Evolutionary conservation across 2,888 invertebrate species (phyloP).

Genomic region (Steinernema carpocapsae): DNA sequence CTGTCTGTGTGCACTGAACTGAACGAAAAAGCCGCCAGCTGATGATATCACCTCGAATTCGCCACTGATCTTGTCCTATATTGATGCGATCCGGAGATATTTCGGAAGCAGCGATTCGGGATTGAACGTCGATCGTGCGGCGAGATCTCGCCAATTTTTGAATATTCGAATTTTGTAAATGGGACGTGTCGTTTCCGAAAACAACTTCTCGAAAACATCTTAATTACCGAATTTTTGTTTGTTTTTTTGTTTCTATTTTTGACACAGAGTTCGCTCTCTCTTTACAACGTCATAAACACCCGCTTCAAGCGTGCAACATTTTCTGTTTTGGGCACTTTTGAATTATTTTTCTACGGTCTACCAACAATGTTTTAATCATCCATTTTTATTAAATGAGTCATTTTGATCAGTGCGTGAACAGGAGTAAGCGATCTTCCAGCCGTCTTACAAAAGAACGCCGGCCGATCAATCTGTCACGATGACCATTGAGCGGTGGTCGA

Average conservation of each 20-base stretch:
- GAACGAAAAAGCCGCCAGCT: constrained; percentile 8
- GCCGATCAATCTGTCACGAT: no score
- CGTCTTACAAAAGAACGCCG: no score
- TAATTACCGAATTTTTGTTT: constrained; percentile 10
- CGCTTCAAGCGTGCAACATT: not conserved
- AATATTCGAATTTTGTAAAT: not conserved
- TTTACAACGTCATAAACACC: not conserved
- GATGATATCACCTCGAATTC: constrained; percentile 13
- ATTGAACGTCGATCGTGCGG: no score
- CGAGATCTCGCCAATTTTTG: not conserved
- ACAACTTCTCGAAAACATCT: not conserved
- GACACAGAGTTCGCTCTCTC: not conserved
- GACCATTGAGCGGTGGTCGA: no score
- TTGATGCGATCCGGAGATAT: constrained; percentile 17
- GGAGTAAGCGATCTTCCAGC: no score
- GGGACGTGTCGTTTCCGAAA: no score
- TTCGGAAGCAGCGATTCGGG: not conserved
- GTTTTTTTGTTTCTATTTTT: not conserved
- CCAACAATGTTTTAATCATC: no score
- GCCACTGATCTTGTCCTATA: not conserved
- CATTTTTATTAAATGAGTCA: no score
- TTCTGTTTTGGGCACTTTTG: constrained; percentile 15
- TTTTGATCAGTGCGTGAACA: no score
- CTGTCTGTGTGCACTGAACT: constrained; percentile 10
- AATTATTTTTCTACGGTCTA: no score